Base-by-base conservation (phyloP, 2,797 vertebrate genomes). In the Acipenser oxyrinchus region DNA sequence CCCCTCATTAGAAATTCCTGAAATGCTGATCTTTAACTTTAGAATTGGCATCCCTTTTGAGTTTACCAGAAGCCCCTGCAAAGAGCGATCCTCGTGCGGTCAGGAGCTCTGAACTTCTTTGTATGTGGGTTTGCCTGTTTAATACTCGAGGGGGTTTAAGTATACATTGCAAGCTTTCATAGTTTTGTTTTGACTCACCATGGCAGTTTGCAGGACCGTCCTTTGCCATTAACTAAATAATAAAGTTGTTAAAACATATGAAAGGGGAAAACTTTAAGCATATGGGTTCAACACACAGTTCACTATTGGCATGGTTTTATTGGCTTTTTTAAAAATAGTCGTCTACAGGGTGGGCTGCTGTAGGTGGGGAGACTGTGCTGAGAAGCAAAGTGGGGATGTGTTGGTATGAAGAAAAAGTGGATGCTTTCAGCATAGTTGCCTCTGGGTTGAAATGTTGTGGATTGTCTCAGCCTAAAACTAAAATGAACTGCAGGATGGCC, bases 401-500 rank as follows among this genome's bases (percentile, higher is more conserved):
- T 2, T 6, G 9, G 5, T 58, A n/a, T 58, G 55, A 10, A 6
- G 55, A n/a, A 58, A 58, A 37, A 37, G 23, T 37, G 23, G 23
- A 37, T 37, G 23, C 23, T 37, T 37, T 37, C 23, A 37, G 23
- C 23, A 37, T 37, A 37, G 23, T 72, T 78, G 75, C 15, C 15
- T 18, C 15, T 18, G 15, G 15, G 15, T 18, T 18, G 15, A 81
- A 65, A 73, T 71, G 79, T 68, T 66, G 74, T 77, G 75, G 71
- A 73, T 80, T 79, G 74, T 71, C 66, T 70, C 64, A 73, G 70
- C 52, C 55, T 65, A 52, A 58, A 64, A 71, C 69, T 69, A 60
- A 69, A 65, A 13, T 48, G 11, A 60, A 65, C 48, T 18, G 57
- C 55, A 52, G 49, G 23, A 37, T 37, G 23, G 23, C 23, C 23